phyloP scores from a whole-genome alignment of 2,888 invertebrate species.

The Esperia sulphurella region DNA sequence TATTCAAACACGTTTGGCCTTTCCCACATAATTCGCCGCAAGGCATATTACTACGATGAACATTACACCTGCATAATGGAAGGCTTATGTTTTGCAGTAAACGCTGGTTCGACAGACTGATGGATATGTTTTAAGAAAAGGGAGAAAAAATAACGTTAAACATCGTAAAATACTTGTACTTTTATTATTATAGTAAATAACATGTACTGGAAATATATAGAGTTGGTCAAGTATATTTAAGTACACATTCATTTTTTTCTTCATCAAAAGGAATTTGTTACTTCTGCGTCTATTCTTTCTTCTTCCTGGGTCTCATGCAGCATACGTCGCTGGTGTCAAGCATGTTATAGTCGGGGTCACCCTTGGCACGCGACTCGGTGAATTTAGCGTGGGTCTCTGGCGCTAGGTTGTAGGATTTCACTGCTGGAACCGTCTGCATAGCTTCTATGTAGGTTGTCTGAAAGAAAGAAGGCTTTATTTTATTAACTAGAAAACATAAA shows the following conservation, averaged over 20 bases:
- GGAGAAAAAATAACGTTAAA: too few species aligned
- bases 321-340: conserved; percentile 65
- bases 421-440: conserved; percentile 85
- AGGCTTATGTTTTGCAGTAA: too few species aligned
- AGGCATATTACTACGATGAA: too few species aligned
- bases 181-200: background rate
- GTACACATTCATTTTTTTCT: too few species aligned
- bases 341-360: conserved; percentile 85
- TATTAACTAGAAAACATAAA: too few species aligned
- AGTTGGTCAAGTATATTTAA: background rate
- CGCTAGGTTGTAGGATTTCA: conserved; percentile 82
- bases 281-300: conserved; percentile 53
- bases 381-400: conserved; percentile 87
- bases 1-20: too few species aligned
- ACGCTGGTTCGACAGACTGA: too few species aligned
- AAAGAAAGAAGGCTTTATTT: conserved; percentile 9
- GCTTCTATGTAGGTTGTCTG: conserved; percentile 80
- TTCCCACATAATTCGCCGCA: too few species aligned
- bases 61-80: too few species aligned
- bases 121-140: too few species aligned
- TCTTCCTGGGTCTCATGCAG: conserved; percentile 72
- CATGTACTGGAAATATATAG: background rate
- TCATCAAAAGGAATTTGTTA: background rate
- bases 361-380: conserved; percentile 81
- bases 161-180: background rate